Conservation (phyloP, 1,140 invertebrate genomes). For the Macrosteles quadrilineatus region DNA sequence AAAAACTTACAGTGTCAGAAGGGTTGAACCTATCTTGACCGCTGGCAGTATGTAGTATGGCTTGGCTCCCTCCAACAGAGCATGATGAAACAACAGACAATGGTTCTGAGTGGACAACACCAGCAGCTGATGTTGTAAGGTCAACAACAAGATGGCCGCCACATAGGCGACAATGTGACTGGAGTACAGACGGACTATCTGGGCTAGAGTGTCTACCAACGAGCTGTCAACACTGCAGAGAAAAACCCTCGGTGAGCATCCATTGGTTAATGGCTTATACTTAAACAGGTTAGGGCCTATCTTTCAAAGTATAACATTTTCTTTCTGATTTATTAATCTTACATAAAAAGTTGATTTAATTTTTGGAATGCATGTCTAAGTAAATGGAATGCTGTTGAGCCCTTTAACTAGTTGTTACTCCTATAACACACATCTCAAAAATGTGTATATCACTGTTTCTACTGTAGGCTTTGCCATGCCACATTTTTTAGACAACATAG, state of each 20-base stretch:
- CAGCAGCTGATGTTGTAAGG: constrained; percentile 49
- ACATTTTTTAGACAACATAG: no score
- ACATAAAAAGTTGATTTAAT: no score
- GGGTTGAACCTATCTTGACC: constrained; percentile 42
- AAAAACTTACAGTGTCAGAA: constrained; percentile 25
- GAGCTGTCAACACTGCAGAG: constrained; percentile 50
- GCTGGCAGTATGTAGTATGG: constrained; percentile 51
- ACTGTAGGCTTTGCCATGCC: no score
- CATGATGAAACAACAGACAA: constrained; percentile 50
- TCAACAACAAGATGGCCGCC: constrained; percentile 50
- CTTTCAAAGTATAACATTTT: no score
- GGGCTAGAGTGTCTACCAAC: constrained; percentile 48
- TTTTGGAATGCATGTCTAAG: no score
- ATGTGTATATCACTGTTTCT: no score
- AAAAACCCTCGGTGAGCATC: not conserved
- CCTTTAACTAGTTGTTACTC: no score
- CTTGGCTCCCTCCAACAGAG: constrained; percentile 49
- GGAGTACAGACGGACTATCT: constrained; percentile 49
- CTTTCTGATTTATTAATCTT: no score
- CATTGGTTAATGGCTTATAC: no score
- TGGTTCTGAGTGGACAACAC: constrained; percentile 35
- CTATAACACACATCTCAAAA: no score
- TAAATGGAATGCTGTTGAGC: no score
- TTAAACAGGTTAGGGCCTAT: no score
- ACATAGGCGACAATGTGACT: constrained; percentile 50